Base-by-base conservation (phyloP, 2,888 invertebrate genomes). In the Creontiades dilutus region DNA sequence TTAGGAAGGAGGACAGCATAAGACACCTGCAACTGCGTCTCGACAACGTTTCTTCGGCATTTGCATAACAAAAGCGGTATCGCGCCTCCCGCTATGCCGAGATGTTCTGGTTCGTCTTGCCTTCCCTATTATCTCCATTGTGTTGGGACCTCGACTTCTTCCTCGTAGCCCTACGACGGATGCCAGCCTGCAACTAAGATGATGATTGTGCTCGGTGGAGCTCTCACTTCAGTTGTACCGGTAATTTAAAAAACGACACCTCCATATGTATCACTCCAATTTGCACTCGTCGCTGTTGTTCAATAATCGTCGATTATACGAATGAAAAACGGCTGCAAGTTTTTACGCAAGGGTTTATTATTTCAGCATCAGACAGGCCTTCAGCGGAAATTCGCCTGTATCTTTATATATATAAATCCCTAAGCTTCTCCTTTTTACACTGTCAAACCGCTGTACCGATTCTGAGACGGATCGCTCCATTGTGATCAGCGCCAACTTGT, bases 1-100 rank as follows among this genome's bases (percentile, higher is more conserved):
- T 47, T 48, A 80, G 28, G n/a, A n/a, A 80, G 48, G 80, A 80
- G 16, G 27, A 80, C 23, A 68, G 23, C 68, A 37, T 14, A 47
- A 80, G 46, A 80, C 80, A 80, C 80, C 80, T 80, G 80, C 80
- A 80, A 80, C 80, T 80, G 48, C 68, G 68, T 68, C 68, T 68
- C 68, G 68, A 46, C 80, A 16, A 48, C 80, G 80, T 48, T 19
- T 68, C 68, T 68, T 68, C 19, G 13, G 48, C 11, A 80, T 80
- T 37, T 80, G 46, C 80, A 80, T 80, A 80, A 80, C 46, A 80
- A 80, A 80, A 48, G 80, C 12, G n/a, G 19, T 48, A 48, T 80
- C 80, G 46, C 28, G 13, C 80, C 47, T 46, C 80, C 48, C 46
- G n/a, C 80, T 80, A 48, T 1, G 12, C 28, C 75, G n/a, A 11